Conservation (phyloP, 2,797 vertebrate genomes). For the Notolabrus celidotus region DNA sequence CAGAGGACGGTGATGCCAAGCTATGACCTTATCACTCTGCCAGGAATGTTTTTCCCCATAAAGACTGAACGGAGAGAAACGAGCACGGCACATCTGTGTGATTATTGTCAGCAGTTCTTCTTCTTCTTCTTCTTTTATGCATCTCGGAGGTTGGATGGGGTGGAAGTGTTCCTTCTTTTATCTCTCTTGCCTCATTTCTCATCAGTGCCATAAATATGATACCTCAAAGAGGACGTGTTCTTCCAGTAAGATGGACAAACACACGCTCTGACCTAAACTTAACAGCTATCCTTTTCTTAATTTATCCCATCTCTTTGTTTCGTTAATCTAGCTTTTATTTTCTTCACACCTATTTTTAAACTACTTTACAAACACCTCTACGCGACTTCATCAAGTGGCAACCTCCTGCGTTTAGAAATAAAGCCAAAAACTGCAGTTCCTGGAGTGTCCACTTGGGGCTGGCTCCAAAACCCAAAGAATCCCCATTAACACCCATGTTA, state of each 20-base stretch:
- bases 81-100: conserved; percentile 44
- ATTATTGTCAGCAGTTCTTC: conserved; percentile 44
- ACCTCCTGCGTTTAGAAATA: too few relatives aligned
- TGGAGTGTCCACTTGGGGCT: too few relatives aligned
- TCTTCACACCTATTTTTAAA: too few relatives aligned
- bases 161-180: background rate
- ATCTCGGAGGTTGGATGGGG: conserved; percentile 10
- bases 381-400: too few relatives aligned
- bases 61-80: conserved; percentile 61
- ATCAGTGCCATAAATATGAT: background rate
- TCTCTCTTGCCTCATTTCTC: conserved; percentile 3
- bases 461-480: too few relatives aligned
- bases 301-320: too few relatives aligned
- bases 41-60: conserved; percentile 60
- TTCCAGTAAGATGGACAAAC: background rate
- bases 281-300: too few relatives aligned
- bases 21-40: conserved; percentile 67
- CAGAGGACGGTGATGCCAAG: conserved; percentile 56
- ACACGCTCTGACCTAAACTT: too few relatives aligned
- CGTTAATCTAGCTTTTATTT: too few relatives aligned
- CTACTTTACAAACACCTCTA: too few relatives aligned
- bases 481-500: too few relatives aligned
- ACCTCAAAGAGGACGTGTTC: background rate
- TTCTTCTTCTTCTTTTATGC: conserved; percentile 18
- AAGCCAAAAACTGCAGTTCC: too few relatives aligned